Conservation (phyloP, 2,888 invertebrate species). For the Acheta domesticus region DNA sequence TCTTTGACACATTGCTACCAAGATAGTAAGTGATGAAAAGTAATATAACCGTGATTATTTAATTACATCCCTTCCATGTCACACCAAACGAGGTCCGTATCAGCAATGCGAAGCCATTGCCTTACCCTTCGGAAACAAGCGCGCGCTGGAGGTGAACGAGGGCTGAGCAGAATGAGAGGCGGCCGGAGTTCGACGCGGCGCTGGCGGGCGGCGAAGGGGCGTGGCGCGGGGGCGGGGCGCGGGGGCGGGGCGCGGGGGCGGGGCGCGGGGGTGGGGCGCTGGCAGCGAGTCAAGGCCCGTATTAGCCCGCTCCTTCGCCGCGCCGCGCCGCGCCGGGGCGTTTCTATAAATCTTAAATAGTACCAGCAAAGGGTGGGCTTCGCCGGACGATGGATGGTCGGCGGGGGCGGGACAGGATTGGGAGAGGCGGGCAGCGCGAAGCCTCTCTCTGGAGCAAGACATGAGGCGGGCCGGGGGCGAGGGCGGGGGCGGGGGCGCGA, state of each 20-base stretch:
- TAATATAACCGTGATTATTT: too few species aligned
- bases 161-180: too few species aligned
- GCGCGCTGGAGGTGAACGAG: too few species aligned
- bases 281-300: slow-evolving; percentile 33
- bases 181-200: neutral
- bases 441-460: neutral
- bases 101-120: too few species aligned
- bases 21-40: too few species aligned
- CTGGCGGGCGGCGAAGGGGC: neutral
- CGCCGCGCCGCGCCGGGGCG: neutral
- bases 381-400: slow-evolving; percentile 32
- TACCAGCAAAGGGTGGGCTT: slow-evolving; percentile 36
- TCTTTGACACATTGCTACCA: too few species aligned
- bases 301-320: slow-evolving; percentile 26
- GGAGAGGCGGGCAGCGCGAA: too few species aligned
- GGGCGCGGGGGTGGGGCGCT: slow-evolving; percentile 21
- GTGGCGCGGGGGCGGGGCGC: neutral
- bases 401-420: neutral
- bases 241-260: neutral
- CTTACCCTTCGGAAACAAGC: too few species aligned
- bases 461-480: neutral
- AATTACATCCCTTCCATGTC: too few species aligned
- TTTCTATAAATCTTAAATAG: slow-evolving; percentile 36
- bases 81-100: too few species aligned
- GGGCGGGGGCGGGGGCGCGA: neutral